A percentile compares a stretch with the other conserved stretches of the same genome.
These are phyloP conservation scores for Brachyhypopomus gauderio DNA, from an alignment of 2,113 vertebrate species.

Conservation along the genomic window DNA sequence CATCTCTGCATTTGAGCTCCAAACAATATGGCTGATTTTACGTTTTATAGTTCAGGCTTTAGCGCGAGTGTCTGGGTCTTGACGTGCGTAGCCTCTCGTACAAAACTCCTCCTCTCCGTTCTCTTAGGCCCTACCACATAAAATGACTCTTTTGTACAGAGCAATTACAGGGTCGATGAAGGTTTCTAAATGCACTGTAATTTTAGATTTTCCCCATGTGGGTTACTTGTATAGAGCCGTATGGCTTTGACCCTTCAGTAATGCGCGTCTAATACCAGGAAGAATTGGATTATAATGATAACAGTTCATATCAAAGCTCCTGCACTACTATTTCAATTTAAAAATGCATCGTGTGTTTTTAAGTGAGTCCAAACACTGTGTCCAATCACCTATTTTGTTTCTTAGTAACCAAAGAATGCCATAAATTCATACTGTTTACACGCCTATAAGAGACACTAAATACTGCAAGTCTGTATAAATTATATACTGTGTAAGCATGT, in stretches of 20 bases:
- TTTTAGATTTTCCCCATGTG: not conserved
- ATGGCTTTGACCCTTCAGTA: not conserved
- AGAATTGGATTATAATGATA: not conserved
- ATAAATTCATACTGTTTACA: not conserved
- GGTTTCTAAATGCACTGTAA: constrained; percentile 1
- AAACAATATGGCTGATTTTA: not conserved
- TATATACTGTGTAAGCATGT: not conserved
- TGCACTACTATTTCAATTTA: not conserved
- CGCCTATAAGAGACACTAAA: not conserved
- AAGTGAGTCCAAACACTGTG: not conserved
- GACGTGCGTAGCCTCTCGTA: not conserved
- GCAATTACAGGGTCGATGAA: not conserved
- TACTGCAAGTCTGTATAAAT: not conserved
- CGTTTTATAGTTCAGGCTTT: not conserved
- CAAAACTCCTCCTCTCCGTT: not conserved
- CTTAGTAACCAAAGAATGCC: not conserved
- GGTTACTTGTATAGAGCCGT: not conserved
- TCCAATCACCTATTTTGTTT: not conserved
- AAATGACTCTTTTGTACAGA: not conserved
- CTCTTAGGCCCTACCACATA: not conserved
- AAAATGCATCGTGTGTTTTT: not conserved
- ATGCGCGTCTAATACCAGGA: not conserved
- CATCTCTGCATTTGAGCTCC: not conserved
- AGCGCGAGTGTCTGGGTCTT: not conserved
- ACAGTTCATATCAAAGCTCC: not conserved